Conservation (phyloP, 35 echinoderm and acorn worm species). For the Heliocidaris tuberculata region DNA sequence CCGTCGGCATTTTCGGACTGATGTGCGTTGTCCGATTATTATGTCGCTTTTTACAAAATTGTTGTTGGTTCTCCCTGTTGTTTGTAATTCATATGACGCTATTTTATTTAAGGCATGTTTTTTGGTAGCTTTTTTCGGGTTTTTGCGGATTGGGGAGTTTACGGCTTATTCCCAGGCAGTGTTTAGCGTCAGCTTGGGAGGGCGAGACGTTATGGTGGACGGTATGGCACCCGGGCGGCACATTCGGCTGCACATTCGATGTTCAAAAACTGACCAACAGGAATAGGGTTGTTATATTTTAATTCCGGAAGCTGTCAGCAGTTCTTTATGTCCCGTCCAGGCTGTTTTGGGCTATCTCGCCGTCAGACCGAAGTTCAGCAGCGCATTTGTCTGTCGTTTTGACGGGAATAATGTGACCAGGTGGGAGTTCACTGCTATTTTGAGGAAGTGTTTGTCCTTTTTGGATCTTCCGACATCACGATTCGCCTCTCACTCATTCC, state of each 20-base stretch:
- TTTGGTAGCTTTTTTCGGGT: not conserved
- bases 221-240: not conserved
- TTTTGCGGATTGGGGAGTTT: not conserved
- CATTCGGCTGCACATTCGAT: no score
- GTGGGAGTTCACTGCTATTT: not conserved
- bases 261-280: not conserved
- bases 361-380: not conserved
- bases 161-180: no score
- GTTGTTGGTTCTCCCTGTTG: not conserved
- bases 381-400: not conserved
- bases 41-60: no score
- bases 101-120: not conserved
- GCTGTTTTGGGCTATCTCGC: not conserved
- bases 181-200: not conserved
- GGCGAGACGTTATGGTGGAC: not conserved
- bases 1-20: no score
- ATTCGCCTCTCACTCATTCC: no score
- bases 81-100: not conserved
- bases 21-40: no score
- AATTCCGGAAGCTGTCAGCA: not conserved
- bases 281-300: not conserved
- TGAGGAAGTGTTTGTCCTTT: no score
- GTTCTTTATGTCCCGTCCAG: not conserved
- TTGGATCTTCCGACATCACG: no score
- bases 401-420: not conserved